Evolutionary conservation across 2,797 vertebrate species (phyloP), one percentile per base, ranked within the genome.

Genomic region (Triplophysa yarkandensis): DNA sequence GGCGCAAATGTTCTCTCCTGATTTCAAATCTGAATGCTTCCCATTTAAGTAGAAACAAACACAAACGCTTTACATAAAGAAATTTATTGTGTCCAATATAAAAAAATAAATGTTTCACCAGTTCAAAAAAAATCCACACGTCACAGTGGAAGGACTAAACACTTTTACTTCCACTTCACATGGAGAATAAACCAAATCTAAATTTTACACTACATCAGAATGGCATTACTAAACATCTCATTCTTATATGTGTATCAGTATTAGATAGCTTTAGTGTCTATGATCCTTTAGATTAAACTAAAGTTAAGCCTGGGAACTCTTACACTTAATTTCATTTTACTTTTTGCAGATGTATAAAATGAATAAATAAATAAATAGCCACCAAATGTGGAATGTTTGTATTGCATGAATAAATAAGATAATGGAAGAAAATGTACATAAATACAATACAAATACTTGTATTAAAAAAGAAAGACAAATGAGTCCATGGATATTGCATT

Each of bases 401-500:
- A 86, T 92, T 91, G 86, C 90, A 93, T 90, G 93, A 92, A 97
- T 96, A 97, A 97, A 96, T 95, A 95, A 93, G 88, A 91, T 85
- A 87, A 88, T 91, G 88, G 85, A 89, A 83, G 89, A 88, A 61
- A 76, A 72, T 89, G 87, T 90, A 91, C 88, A 91, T 84, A 88
- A 91, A 81, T 74, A 79, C 71, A 76, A 77, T 65, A 85, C 52
- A 80, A 95, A 90, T 90, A 86, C 92, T 91, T 92, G 88, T 83
- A 86, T 74, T 79, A 81, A 77, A 77, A 89, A 80, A 83, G 17
- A 62, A 28, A 63, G 46, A 39, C 10, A 74, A 25, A 39, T n/a
- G 85, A 91, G 91, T 89, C 90, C 89, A 93, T 91, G 89, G 92
- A 91, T 93, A 93, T 95, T 97, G 96, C 96, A 97, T 96, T 98